These are phyloP conservation scores for Cryptoblepharus egeriae DNA, from an alignment of 2,797 vertebrate species.

Conservation along the genomic window DNA sequence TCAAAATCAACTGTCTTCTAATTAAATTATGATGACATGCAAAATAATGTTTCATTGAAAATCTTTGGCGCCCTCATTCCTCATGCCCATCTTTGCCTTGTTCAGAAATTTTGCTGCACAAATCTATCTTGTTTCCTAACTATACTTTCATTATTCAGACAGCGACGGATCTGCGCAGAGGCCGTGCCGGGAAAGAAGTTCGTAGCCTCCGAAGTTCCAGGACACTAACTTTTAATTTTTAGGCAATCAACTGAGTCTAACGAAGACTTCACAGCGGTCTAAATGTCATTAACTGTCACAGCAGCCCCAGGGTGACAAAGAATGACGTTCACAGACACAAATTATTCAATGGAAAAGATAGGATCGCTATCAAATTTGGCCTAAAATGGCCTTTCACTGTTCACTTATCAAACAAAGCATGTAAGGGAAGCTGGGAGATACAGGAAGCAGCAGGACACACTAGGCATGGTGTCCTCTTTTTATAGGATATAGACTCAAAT, in stretches of 20 bases:
- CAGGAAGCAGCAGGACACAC: too few relatives aligned
- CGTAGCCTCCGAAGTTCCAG: conserved; percentile 22
- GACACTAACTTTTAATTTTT: conserved; percentile 17
- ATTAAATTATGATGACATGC: conserved; percentile 40
- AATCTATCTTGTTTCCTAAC: conserved; percentile 62
- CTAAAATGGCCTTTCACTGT: background rate
- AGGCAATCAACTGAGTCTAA: background rate
- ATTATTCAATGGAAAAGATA: background rate
- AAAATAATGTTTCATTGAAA: conserved; percentile 49
- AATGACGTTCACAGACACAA: background rate
- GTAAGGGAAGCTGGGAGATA: too few relatives aligned
- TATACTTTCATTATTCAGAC: conserved; percentile 62
- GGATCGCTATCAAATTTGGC: background rate
- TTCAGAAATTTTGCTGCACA: conserved; percentile 54
- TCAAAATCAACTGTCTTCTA: conserved; percentile 28
- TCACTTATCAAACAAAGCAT: background rate
- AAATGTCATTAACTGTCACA: conserved; percentile 11
- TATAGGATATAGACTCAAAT: too few relatives aligned
- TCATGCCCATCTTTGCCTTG: conserved; percentile 44
- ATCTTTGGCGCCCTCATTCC: conserved; percentile 25
- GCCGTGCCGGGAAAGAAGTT: background rate
- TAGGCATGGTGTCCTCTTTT: too few relatives aligned
- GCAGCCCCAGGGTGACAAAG: background rate
- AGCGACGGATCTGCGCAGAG: conserved; percentile 30
- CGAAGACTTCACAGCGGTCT: conserved; percentile 1